These are phyloP conservation scores for Bombyx huttoni DNA, from an alignment of 2,888 invertebrate species.

Conservation along the genomic window DNA sequence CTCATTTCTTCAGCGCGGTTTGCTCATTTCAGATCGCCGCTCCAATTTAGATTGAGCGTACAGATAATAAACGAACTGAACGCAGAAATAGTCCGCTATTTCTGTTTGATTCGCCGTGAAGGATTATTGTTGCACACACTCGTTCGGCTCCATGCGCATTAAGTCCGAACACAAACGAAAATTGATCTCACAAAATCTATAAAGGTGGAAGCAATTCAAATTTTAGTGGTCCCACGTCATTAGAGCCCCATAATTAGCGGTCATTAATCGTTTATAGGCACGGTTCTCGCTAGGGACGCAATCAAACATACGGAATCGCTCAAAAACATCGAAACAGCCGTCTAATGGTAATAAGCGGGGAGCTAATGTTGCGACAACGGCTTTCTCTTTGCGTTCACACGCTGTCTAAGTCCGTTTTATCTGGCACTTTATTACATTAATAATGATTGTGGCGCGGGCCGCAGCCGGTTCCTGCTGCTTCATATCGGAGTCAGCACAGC, in stretches of 20 bases:
- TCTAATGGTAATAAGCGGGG: slow-evolving; percentile 41
- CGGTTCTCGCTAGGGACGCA: slow-evolving; percentile 21
- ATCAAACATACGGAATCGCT: slow-evolving; percentile 33
- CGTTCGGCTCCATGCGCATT: slow-evolving; percentile 16
- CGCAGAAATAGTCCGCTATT: slow-evolving; percentile 35
- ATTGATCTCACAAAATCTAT: slow-evolving; percentile 17
- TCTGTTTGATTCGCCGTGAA: slow-evolving; percentile 26
- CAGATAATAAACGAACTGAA: slow-evolving; percentile 34
- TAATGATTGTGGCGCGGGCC: slow-evolving; percentile 60
- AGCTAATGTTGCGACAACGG: slow-evolving; percentile 57
- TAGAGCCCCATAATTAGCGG: slow-evolving; percentile 31
- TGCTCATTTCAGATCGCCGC: slow-evolving; percentile 40
- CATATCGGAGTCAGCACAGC: slow-evolving; percentile 46
- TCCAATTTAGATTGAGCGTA: slow-evolving; percentile 53
- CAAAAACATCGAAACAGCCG: slow-evolving; percentile 33
- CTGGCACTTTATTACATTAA: slow-evolving; percentile 66
- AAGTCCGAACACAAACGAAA: slow-evolving; percentile 14
- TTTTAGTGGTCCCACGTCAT: slow-evolving; percentile 24
- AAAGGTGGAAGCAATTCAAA: slow-evolving; percentile 14
- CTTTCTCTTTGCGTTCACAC: slow-evolving; percentile 68
- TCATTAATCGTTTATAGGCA: slow-evolving; percentile 27
- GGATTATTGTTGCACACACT: slow-evolving; percentile 14
- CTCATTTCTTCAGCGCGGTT: slow-evolving; percentile 35
- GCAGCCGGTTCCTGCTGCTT: slow-evolving; percentile 58
- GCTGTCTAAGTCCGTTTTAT: slow-evolving; percentile 65